Evolutionary conservation across 1,140 invertebrate genomes (phyloP).

Genomic region (Harlomillsia oculata): DNA sequence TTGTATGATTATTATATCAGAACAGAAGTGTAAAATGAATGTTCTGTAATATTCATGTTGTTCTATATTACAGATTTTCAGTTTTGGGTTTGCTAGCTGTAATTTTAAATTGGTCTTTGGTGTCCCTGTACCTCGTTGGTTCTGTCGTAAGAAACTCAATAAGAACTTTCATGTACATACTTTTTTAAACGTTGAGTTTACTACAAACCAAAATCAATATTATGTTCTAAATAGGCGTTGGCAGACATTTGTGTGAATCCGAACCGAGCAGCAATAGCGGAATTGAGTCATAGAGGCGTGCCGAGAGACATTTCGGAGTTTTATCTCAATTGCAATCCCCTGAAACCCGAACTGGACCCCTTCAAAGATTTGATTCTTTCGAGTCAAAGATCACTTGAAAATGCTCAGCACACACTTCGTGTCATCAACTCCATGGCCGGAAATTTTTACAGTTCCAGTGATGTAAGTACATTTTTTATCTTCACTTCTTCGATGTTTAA

Average conservation of each 20-base stretch:
- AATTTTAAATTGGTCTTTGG: slow-evolving; percentile 80
- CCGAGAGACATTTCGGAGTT: slow-evolving; percentile 26
- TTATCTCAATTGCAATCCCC: slow-evolving; percentile 29
- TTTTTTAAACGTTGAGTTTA: neutral
- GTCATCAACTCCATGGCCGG: slow-evolving; percentile 29
- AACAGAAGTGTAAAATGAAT: neutral
- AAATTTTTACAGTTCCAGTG: slow-evolving; percentile 11
- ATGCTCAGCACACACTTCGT: slow-evolving; percentile 27
- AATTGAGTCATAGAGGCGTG: slow-evolving; percentile 20
- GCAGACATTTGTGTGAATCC: slow-evolving; percentile 31
- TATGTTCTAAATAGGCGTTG: slow-evolving; percentile 14
- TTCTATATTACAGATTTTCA: slow-evolving; percentile 27
- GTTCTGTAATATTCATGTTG: neutral
- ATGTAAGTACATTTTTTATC: neutral
- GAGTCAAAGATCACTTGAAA: slow-evolving; percentile 13
- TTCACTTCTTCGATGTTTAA: neutral
- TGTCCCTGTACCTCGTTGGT: slow-evolving; percentile 67
- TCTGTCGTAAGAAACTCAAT: slow-evolving; percentile 51
- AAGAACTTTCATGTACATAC: neutral
- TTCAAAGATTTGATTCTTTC: slow-evolving; percentile 17
- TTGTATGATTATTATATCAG: neutral
- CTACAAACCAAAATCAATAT: neutral
- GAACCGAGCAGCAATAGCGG: slow-evolving; percentile 23
- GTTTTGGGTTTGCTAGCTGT: slow-evolving; percentile 64
- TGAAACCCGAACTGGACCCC: slow-evolving; percentile 12